Evolutionary conservation across 2,888 invertebrate species (phyloP), one percentile per base, ranked within the genome.

Genomic region (Eupithecia dodoneata): DNA sequence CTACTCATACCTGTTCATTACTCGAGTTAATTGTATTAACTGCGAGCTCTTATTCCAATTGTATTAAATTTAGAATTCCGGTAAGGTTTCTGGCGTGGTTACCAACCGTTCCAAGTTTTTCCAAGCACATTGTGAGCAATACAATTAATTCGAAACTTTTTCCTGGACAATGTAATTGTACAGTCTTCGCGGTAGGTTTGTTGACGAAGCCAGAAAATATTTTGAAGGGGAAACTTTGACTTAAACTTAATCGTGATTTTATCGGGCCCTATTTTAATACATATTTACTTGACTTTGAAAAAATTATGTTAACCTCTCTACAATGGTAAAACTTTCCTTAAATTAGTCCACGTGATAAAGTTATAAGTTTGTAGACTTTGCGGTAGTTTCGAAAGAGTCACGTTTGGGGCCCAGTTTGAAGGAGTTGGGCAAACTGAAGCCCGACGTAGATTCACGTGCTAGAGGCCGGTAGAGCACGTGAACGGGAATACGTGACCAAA

Each of bases 391-490:
- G 86, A 85, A 88, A 90, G 89, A 90, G 88, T 89, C 92, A 91
- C 91, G 93, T 92, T 84, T 79, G 73, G 74, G 65, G 63, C 70
- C 79, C 79, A 84, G 82, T 86, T 87, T 88, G 86, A 88, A 93
- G 90, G 88, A 88, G 90, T 91, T 89, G 83, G 85, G 81, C 87
- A 91, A 93, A 92, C 87, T 91, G 87, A 91, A 90, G 87, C 87
- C 86, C 84, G 83, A 82, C 83, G 83, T 81, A 66, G 80, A 83
- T 72, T 72, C 85, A 87, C 87, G 87, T 89, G 88, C 44, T 12
- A 47, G 42, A 41, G 18, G 71, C 47, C 63, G 65, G 65, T 10
- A 18, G 75, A 85, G 85, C 89, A 89, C 89, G 90, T 90, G 91
- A 81, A 78, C 55, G n/a, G 66, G 66, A 67, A 67, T 90, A 89